Base-by-base conservation (phyloP, 1,140 invertebrate genomes). In the Cepaea nemoralis region DNA sequence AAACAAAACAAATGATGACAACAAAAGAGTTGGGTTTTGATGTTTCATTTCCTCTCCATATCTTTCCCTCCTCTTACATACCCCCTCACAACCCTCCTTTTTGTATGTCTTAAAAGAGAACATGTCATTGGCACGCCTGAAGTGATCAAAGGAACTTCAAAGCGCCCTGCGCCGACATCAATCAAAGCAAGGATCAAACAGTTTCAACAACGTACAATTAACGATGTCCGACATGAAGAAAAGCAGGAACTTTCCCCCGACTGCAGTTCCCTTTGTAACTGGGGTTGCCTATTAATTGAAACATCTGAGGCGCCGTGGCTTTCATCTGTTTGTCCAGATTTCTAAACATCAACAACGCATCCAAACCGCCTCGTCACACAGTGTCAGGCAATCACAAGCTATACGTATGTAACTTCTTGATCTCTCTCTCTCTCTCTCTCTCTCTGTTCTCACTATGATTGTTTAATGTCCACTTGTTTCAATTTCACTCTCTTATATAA, bases 121-220 rank as follows among this genome's bases (percentile, higher is more conserved):
- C n/a, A 63, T 31, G 27, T 63, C 59, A 63, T 31, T 63, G 50
- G 59, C 59, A 63, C 59, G 59, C 40, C 50, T 48, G 24, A 75
- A 8, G 14, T 19, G 40, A 75, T 75, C 40, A 48, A 75, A 75
- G 40, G 22, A 1, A 75, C 73, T 50, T 75, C 73, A 75, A 75
- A 75, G 73, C 10, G 5, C 40, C 27, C 35, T 22, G 3, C 73
- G 40, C 3, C 8, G 73, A 75, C 42, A 75, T 75, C 73, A 75
- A 75, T 75, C 73, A 50, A 50, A 45, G 27, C 39, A 37, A 12
- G 40, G 73, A 75, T 75, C 73, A 50, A 75, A 75, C 40, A 45
- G n/a, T 27, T 16, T 63, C 59, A n/a, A 12, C 12, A 24, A 59
- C 55, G 22, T 63, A 31, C 27, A 63, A 63, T 63, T 63, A 63